Evolutionary conservation across 30 jellyfish, hydroid and myxozoan genomes (phyloP).

Genomic region (Sanderia malayensis): DNA sequence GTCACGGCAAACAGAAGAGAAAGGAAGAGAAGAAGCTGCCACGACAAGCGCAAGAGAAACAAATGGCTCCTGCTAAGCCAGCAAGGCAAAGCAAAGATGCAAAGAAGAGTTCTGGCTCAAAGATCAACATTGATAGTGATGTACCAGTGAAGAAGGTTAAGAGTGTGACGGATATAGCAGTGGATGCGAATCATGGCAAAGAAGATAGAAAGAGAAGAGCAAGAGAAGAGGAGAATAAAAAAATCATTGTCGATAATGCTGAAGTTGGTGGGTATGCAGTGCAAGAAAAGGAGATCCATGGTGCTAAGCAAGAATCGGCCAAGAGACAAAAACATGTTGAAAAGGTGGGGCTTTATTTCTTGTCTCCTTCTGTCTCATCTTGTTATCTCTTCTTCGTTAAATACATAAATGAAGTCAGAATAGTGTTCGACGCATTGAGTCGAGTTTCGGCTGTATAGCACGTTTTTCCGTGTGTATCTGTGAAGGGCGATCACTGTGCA

Average conservation of each 20-base stretch:
- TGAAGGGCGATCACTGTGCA: no score
- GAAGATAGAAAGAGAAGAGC: constrained; percentile 22
- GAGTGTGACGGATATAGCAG: neutral
- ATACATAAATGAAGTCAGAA: no score
- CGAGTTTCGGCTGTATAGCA: no score
- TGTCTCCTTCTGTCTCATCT: no score
- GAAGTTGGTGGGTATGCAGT: neutral
- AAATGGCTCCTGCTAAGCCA: constrained; percentile 54
- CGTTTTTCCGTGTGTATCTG: no score
- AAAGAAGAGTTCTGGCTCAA: neutral
- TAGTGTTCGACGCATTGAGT: no score
- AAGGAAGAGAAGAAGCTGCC: constrained; percentile 15
- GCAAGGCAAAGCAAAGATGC: constrained; percentile 26
- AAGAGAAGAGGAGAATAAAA: neutral
- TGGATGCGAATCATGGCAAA: neutral
- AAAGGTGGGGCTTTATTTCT: no score
- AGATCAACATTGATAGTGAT: neutral
- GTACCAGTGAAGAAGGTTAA: neutral
- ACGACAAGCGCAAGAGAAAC: neutral
- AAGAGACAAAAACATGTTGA: neutral
- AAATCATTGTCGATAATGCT: neutral
- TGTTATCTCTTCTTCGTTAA: no score
- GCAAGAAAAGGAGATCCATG: neutral
- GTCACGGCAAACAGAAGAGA: no score
- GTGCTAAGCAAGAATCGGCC: neutral